Conservation (phyloP, 2,888 invertebrate genomes). For the Suillia variegata region DNA sequence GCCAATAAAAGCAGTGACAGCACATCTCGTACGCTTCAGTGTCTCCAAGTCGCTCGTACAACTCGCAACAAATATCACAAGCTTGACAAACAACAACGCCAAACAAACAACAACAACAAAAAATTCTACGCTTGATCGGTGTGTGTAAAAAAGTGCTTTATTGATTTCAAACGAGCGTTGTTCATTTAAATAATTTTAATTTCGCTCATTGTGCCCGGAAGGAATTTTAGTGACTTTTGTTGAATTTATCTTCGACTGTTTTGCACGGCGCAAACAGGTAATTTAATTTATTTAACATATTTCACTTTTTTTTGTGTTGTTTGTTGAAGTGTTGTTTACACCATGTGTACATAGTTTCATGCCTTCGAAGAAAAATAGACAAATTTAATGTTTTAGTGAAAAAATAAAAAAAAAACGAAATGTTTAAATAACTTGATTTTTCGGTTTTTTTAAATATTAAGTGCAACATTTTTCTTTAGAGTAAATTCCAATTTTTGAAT, state of each 20-base stretch:
- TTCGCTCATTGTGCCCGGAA: slow-evolving; percentile 22
- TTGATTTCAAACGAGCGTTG: not conserved
- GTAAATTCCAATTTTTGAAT: too few species aligned
- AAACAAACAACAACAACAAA: too few species aligned
- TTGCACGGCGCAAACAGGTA: not conserved
- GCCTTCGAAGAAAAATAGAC: too few species aligned
- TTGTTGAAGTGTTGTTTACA: too few species aligned
- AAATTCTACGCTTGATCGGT: too few species aligned
- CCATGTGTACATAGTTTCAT: too few species aligned
- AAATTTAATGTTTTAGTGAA: too few species aligned
- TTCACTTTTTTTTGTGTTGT: slow-evolving; percentile 1
- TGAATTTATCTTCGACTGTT: not conserved
- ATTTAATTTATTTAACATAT: not conserved
- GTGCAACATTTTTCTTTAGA: too few species aligned
- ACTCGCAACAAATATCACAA: not conserved
- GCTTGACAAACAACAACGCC: not conserved
- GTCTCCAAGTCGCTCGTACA: slow-evolving; percentile 27
- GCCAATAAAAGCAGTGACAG: slow-evolving; percentile 31
- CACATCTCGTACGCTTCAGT: slow-evolving; percentile 25
- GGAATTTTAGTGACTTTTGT: slow-evolving; percentile 8
- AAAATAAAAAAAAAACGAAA: too few species aligned
- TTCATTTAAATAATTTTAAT: slow-evolving; percentile 9
- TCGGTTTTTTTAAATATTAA: too few species aligned
- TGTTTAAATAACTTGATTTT: too few species aligned
- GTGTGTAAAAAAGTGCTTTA: not conserved